These are phyloP conservation scores for Parotia lawesii DNA, from an alignment of 2,113 vertebrate genomes.

Conservation along the genomic window DNA sequence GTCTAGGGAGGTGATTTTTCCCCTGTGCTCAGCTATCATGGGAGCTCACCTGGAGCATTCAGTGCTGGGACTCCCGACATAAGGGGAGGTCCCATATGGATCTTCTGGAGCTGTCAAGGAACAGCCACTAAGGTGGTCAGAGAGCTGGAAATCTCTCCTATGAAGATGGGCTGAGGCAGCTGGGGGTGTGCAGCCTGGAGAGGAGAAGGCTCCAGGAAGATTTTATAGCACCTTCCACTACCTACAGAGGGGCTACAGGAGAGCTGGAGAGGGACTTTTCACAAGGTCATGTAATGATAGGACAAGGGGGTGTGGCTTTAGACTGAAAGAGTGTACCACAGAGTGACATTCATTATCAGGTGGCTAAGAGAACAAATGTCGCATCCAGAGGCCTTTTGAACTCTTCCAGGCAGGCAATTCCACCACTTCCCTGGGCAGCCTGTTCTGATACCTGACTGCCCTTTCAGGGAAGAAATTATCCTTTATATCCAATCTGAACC, in stretches of 20 bases:
- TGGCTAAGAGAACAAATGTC: neutral
- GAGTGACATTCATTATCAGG: neutral
- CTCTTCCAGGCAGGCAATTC: neutral
- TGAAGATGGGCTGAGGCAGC: neutral
- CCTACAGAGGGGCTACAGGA: neutral
- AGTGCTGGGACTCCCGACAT: neutral
- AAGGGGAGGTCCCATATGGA: neutral
- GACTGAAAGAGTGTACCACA: neutral
- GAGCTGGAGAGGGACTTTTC: neutral
- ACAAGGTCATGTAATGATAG: neutral
- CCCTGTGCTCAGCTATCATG: neutral
- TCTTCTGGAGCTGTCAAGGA: neutral
- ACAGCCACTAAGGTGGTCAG: rapidly evolving
- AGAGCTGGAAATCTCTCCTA: neutral
- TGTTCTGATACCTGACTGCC: neutral
- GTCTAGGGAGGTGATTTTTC: neutral
- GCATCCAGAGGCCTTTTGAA: neutral
- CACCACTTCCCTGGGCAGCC: neutral
- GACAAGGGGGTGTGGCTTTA: rapidly evolving
- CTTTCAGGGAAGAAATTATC: neutral
- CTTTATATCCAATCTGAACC: neutral
- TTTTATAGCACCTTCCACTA: neutral
- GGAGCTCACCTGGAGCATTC: neutral
- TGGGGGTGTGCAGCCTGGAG: neutral
- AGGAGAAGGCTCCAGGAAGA: neutral